phyloP scores from a whole-genome alignment of 2,113 vertebrate species.

The Equus przewalskii region DNA sequence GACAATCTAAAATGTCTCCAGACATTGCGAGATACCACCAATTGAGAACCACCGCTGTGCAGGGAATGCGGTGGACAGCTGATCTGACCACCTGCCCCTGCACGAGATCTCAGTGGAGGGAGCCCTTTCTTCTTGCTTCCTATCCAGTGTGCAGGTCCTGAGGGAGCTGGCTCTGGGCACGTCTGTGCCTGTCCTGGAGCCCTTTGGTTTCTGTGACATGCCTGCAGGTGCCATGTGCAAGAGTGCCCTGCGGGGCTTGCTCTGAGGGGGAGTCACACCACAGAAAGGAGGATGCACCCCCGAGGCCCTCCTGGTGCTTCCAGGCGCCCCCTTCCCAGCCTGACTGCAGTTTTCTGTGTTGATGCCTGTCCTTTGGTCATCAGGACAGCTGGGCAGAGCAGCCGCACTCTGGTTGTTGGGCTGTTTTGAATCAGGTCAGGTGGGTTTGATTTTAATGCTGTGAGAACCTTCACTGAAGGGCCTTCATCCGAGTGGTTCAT shows the following conservation, averaged over 20 bases:
- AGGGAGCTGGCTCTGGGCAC: background rate
- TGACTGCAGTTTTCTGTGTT: rapidly evolving
- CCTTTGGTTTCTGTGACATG: background rate
- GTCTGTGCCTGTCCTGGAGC: background rate
- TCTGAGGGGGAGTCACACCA: background rate
- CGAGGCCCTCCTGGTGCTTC: background rate
- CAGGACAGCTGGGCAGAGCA: background rate
- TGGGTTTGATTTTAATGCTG: background rate
- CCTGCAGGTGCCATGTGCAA: background rate
- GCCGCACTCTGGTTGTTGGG: background rate
- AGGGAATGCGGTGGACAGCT: rapidly evolving
- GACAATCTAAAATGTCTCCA: background rate
- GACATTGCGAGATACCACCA: background rate
- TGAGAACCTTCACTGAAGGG: rapidly evolving
- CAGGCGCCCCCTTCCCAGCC: background rate
- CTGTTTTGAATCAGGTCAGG: background rate
- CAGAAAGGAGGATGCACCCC: background rate
- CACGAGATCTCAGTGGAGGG: rapidly evolving
- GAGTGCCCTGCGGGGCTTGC: background rate
- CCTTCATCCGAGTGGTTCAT: background rate
- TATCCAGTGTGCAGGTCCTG: background rate
- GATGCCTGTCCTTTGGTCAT: background rate
- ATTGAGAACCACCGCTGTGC: rapidly evolving
- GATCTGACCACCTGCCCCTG: background rate
- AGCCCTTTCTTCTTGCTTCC: background rate